Evolutionary conservation across 1,140 invertebrate genomes (phyloP), one percentile per base, ranked within the genome.

Genomic region (Leptopilina boulardi): DNA sequence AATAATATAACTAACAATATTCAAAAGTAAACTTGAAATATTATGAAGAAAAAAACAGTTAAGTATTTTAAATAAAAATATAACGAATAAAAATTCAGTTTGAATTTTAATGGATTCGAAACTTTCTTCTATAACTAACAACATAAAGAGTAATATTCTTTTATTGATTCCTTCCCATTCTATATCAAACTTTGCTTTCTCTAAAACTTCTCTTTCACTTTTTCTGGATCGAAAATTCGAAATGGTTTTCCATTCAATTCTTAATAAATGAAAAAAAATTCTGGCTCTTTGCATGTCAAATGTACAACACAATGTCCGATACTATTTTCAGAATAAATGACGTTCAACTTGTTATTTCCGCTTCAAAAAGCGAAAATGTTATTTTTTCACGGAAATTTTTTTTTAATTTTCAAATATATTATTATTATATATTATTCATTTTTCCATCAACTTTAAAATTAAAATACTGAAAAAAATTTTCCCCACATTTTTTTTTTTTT

Each of bases 121-220:
- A 18, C 47, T 51, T n/a, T 18, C 15, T 4, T 0, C n/a, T 51
- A 51, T 51, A 18, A 51, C 5, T 51, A 51, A 51, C 8, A 51
- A 51, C 8, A n/a, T 18, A 51, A 51, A 51, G n/a, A 51, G 15
- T 51, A 5, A 38, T 51, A 51, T 51, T 51, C 47, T 18, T 51
- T 51, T 51, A 51, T 51, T 51, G 47, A 66, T 23, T 38, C 54
- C 74, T 72, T 54, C 44, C 70, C 44, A n/a, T 51, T 78, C 77
- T 71, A 73, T 71, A 73, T 13, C n/a, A 34, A 4, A 54, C 30
- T 38, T 77, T 41, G 76, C 34, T 73, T 70, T 71, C 11, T 51
- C 13, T n/a, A n/a, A 26, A 23, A 47, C 38, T 0, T 18, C 26
- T 38, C 13, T 21, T 66, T 30, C 4, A 11, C 21, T 26, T 23